Evolutionary conservation across 1,140 invertebrate genomes (phyloP), one percentile per base, ranked within the genome.

Genomic region (Plodia interpunctella): DNA sequence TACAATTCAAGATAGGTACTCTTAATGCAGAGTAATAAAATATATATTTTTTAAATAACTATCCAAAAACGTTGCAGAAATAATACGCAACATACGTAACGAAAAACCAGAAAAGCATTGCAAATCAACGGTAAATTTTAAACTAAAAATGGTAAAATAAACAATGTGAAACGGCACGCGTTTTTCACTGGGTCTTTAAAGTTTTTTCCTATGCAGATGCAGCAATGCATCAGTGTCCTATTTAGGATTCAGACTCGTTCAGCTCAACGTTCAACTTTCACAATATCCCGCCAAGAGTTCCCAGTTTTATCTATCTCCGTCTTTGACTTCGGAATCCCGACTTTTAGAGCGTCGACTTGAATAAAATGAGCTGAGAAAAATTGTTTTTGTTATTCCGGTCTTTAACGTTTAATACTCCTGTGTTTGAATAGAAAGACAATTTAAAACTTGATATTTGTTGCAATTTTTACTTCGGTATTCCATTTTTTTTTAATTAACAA

Each of bases 281-380:
- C 78, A 81, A 81, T 77, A 77, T 77, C 78, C 70, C 76, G 69
- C 66, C 66, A 65, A 63, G 65, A 64, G 64, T 63, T 62, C 59
- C 60, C 53, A 78, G 67, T 80, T 78, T 73, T 76, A 76, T 76
- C 70, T 76, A 76, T 76, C 70, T 74, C 60, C 63, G 66, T 68
- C 71, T 78, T 69, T 70, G 70, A 74, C 68, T 76, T 72, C 65
- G 38, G 57, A 63, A 55, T 57, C 61, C 55, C 49, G 25, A 35
- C 49, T 35, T 53, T 44, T n/a, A 44, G 38, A 44, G n/a, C 55
- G 55, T 35, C 55, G 30, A 53, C 60, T 62, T 51, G 49, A 44
- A 63, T 55, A 54, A 63, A 72, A 68, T 66, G 60, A 65, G 55
- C 49, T 59, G 55, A 59, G 62, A 65, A 57, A 64, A 65, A 66